Base-by-base conservation (phyloP, 2,797 vertebrate species). In the Gobionotothen gibberifrons region DNA sequence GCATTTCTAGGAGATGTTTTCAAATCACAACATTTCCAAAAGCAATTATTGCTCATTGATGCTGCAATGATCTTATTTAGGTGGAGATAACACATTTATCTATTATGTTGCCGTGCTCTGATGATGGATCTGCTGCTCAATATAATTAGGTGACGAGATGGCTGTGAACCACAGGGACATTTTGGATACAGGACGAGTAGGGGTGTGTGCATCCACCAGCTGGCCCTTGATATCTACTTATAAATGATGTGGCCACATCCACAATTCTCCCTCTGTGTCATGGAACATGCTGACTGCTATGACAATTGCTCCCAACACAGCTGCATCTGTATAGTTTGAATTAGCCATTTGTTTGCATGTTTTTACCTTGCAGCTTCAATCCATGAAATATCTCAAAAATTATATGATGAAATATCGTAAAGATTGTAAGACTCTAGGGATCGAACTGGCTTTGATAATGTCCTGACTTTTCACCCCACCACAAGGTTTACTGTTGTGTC, bases 141-240 rank as follows among this genome's bases (percentile, higher is more conserved):
- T 72, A 72, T 62, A 66, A 72, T 83, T 56, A 79, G 73, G 76
- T 54, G 70, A 65, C 39, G 6, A 68, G 52, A 69, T 76, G 62
- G 69, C 73, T 68, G 51, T 54, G 70, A 61, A 67, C 57, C 47
- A 69, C 56, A 16, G 60, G 47, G 62, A 69, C 68, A 56, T 57
- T 75, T 67, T 59, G 72, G 60, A 71, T 36, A 44, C 44, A 71
- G 68, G 57, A 21, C 64, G 64, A 42, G 68, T n/a, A 49, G 57
- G 36, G 9, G 51, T 5, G 4, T 29, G 19, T 53, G 63, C 43
- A 60, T 68, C 64, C 69, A 68, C 46, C 83, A 87, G 73, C 73
- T 85, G 81, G 83, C 71, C 82, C 69, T 72, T 71, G 68, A 75
- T 78, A 78, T 69, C 51, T 21, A 60, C 72, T 79, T 54, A 69